Evolutionary conservation across 2,797 vertebrate species (phyloP), one percentile per base, ranked within the genome.

Genomic region (Caiman crocodilus): DNA sequence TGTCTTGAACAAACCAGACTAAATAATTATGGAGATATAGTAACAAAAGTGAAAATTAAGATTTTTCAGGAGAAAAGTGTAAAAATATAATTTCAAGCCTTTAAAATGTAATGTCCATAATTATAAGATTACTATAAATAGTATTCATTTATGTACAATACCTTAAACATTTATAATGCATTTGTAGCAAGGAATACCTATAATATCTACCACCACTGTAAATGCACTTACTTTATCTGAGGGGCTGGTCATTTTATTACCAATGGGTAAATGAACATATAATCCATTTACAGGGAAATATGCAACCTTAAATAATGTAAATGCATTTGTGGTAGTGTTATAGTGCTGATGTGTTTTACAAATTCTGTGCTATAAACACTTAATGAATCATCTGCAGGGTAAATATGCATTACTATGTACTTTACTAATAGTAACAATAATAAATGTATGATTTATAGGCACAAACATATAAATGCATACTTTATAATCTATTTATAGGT

Each of bases 211-310:
- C 84, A 90, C 87, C 32, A 12, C 92, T 90, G 85, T 74, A 94
- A 90, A 95, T 67, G 78, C 85, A 73, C 84, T 95, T 91, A 91
- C 85, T 89, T 89, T 86, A 81, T 89, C 76, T 79, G 82, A 91
- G 94, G 90, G 61, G 55, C 75, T 85, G 63, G 18, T 95, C 92
- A 87, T 90, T 96, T 94, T 94, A 91, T 88, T 91, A 80, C 92
- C 93, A 89, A 84, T 67, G 90, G 82, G 79, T 82, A 93, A 94
- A 79, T 85, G 88, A 97, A 86, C 86, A 96, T 94, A 93, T 58
- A 85, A 94, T 84, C 74, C 88, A 82, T 84, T 75, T 93, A 88
- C 88, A 92, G 87, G 96, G 95, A 95, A 96, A 96, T 65, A 86
- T 32, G 56, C 14, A 69, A 65, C 73, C 87, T 81, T 69, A 76